phyloP scores from a whole-genome alignment of 2,113 vertebrate genomes.

The Phaethornis superciliosus region DNA sequence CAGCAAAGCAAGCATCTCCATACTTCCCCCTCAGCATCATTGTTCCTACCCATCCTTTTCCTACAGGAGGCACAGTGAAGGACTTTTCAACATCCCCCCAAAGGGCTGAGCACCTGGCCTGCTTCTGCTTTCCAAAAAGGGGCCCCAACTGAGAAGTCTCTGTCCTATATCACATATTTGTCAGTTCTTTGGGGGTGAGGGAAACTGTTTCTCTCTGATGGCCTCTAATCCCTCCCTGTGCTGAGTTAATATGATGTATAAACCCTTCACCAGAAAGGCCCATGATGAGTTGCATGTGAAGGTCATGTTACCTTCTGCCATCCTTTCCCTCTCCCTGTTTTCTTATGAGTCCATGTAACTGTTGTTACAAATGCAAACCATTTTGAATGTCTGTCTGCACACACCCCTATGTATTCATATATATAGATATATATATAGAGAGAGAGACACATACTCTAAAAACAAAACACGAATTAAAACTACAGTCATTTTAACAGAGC shows the following conservation, averaged over 20 bases:
- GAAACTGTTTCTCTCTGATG: slow-evolving; percentile 19
- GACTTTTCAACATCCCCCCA: background rate
- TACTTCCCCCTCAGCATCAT: accelerated
- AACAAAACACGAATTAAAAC: slow-evolving; percentile 1
- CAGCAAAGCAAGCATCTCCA: background rate
- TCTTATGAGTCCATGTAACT: background rate
- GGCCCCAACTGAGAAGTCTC: background rate
- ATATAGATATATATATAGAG: background rate
- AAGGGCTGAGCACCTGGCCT: background rate
- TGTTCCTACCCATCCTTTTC: background rate
- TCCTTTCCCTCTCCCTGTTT: background rate
- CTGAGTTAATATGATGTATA: background rate
- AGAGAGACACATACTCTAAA: background rate
- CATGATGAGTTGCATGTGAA: background rate
- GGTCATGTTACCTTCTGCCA: slow-evolving; percentile 18
- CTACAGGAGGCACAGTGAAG: background rate
- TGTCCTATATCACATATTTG: slow-evolving; percentile 7
- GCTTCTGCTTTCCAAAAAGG: background rate
- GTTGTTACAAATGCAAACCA: slow-evolving; percentile 20
- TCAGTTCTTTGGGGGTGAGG: slow-evolving; percentile 4
- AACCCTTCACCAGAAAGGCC: slow-evolving; percentile 4
- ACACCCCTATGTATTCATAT: background rate
- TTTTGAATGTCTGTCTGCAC: background rate
- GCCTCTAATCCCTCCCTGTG: background rate
- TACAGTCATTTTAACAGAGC: background rate